Base-by-base conservation (phyloP, 1,140 invertebrate species). In the Drosophila orosa region DNA sequence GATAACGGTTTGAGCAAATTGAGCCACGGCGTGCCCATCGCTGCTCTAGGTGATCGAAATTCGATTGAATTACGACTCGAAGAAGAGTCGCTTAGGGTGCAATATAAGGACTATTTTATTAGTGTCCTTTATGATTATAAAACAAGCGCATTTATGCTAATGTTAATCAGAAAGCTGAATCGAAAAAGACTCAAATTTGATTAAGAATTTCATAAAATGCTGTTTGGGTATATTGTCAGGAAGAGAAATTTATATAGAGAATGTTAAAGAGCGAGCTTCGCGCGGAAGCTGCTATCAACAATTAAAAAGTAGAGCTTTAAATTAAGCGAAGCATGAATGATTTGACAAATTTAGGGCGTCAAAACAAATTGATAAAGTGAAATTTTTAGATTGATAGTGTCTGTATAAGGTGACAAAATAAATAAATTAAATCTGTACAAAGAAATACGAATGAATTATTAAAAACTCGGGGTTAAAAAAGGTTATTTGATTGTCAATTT, bases 241-340 rank as follows among this genome's bases (percentile, higher is more conserved):
- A 9, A n/a, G 29, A 6, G 54, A 37, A 33, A 25, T 25, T 12
- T 15, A 19, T 27, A 15, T 35, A 29, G 13, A 25, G 35, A 44
- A 25, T 15, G 27, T 7, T 8, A n/a, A 17, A 19, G 24, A 60
- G 55, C 45, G 67, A 76, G 65, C 72, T 61, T 66, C n/a, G 15
- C 58, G 45, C 42, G 73, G 61, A 83, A 57, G 74, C 68, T 82
- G 78, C n/a, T 61, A 9, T 1, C 33, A 45, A 24, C 31, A 39
- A 71, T 58, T 58, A 71, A 72, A 72, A 73, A 44, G 3, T 37
- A 33, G 35, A 73, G 68, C 68, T 69, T 63, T 63, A 22, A 25
- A 33, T 37, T 35, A 4, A 40, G 15, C n/a, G 25, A 25, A 56
- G 55, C 80, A 79, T 78, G 80, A n/a, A n/a, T 79, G 80, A 79